Evolutionary conservation across 2,888 invertebrate species (phyloP).

Genomic region (Willowsia nigromaculata): DNA sequence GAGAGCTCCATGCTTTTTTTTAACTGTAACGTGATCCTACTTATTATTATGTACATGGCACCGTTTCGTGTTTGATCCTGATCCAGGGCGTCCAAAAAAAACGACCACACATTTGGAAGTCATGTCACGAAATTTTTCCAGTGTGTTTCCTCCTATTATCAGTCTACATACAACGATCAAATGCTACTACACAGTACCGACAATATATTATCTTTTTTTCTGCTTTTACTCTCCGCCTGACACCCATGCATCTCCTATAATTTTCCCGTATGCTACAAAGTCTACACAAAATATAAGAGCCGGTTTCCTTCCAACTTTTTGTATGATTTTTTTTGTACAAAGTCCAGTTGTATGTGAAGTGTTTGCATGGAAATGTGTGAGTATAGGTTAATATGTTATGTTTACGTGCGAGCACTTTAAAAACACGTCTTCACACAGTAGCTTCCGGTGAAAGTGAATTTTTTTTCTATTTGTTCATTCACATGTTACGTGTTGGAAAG

Average conservation of each 20-base stretch:
- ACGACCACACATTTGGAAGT: conserved; percentile 56
- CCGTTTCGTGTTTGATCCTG: conserved; percentile 38
- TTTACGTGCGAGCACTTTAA: conserved; percentile 34
- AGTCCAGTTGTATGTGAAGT: neutral
- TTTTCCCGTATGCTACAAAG: neutral
- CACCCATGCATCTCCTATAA: conserved; percentile 1
- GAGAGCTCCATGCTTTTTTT: neutral
- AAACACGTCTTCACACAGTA: neutral
- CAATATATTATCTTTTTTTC: neutral
- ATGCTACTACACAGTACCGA: neutral
- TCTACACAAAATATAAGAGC: conserved; percentile 1
- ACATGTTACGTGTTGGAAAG: neutral
- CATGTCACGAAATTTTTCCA: conserved; percentile 54
- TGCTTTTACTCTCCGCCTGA: conserved; percentile 10
- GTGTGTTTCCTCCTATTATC: conserved; percentile 30
- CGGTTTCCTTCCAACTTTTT: neutral
- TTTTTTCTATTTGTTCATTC: neutral
- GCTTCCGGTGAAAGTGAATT: conserved; percentile 26
- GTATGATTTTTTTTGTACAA: neutral
- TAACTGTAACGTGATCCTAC: neutral
- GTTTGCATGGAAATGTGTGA: neutral
- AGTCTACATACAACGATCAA: conserved; percentile 19
- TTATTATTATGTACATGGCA: conserved; percentile 8
- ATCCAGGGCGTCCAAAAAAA: conserved; percentile 53
- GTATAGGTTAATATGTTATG: conserved; percentile 23